Base-by-base conservation (phyloP, 2,113 vertebrate genomes). In the Oophaga pumilio region DNA sequence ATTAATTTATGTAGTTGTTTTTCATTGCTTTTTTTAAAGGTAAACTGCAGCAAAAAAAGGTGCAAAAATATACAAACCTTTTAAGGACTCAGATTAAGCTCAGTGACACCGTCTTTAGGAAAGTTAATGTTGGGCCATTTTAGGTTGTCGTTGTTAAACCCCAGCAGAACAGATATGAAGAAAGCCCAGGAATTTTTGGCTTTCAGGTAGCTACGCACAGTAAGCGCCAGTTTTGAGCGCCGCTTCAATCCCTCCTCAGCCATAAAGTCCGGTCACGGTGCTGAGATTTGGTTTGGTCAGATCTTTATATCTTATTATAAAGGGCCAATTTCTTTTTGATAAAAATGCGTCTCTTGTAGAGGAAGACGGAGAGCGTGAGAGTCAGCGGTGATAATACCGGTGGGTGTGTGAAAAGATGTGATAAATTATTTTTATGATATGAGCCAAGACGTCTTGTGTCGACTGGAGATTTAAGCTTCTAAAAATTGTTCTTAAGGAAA, bases 391-490 rank as follows among this genome's bases (percentile, higher is more conserved):
- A 74, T 74, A 74, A 74, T 74, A 74, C 71, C 33, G 8, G 71
- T 74, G 71, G 71, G 71, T 74, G 71, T 50, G 71, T 20, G 71
- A 28, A 50, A 9, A 50, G 71, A 74, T 20, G 71, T 43, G 71
- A 74, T 74, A 50, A 74, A 74, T 74, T 49, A 74, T 74, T 50
- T 74, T 49, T 74, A 74, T 74, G 71, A 20, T 74, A 74, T 50
- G 33, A 74, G 71, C 71, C 71, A 50, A 50, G 71, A 50, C 18
- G 20, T 74, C 71, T 74, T 22, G 43, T 9, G 17, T 74, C 50
- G 71, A 50, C 33, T 74, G 43, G 71, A 74, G 43, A 50, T 74
- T 22, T 33, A 50, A 49, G 43, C 18, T 22, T 74, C 43, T 73
- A 49, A 28, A 69, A 69, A 69, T 69, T 69, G 12, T 17, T 69